Evolutionary conservation across 2,888 invertebrate genomes (phyloP).

Genomic region (Myopa testacea): DNA sequence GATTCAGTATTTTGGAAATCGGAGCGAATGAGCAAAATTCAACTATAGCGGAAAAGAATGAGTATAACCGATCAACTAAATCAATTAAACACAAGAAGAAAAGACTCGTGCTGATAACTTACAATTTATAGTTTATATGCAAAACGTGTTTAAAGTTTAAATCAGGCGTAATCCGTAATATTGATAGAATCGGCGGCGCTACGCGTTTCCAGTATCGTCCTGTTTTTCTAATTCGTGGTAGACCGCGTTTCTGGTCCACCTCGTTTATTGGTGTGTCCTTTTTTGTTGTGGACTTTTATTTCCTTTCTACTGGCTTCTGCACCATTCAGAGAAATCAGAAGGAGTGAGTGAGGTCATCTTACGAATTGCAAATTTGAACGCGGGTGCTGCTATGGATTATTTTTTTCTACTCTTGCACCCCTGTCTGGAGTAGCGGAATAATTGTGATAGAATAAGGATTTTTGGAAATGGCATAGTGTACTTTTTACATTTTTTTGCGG

Average conservation of each 20-base stretch:
- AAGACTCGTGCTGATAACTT: too few species aligned
- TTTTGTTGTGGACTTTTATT: background rate
- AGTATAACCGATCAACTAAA: background rate
- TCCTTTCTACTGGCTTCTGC: background rate
- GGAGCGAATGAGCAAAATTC: slow-evolving; percentile 29
- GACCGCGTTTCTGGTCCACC: background rate
- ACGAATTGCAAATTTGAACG: slow-evolving; percentile 6
- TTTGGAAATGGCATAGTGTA: too few species aligned
- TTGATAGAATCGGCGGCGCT: background rate
- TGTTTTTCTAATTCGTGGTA: background rate
- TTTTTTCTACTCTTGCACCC: background rate
- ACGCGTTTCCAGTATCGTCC: background rate
- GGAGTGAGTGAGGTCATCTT: slow-evolving; percentile 32
- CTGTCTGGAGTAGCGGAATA: background rate
- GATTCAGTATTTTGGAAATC: slow-evolving; percentile 38
- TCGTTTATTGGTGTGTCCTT: too few species aligned
- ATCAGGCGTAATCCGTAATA: background rate
- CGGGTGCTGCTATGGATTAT: slow-evolving; percentile 1
- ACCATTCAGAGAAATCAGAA: background rate
- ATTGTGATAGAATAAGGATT: background rate
- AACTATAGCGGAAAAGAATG: background rate
- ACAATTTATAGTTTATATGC: background rate
- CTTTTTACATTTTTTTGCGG: too few species aligned
- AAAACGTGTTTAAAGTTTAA: background rate
- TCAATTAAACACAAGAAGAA: too few species aligned